Evolutionary conservation across 2,888 invertebrate species (phyloP).

Genomic region (Busseola fusca): DNA sequence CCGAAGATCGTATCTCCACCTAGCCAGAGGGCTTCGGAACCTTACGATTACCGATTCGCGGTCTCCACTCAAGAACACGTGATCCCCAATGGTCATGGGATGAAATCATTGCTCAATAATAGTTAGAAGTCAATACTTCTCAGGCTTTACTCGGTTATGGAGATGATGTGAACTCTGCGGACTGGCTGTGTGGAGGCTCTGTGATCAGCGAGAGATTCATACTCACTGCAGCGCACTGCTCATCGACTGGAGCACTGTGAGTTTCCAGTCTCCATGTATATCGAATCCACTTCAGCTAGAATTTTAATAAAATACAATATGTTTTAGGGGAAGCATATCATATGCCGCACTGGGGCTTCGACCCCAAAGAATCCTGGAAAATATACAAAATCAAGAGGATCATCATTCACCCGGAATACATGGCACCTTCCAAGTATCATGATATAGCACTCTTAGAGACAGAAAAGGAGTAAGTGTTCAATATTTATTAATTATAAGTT

Average conservation of each 20-base stretch:
- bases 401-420: constrained; percentile 66
- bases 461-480: constrained; percentile 52
- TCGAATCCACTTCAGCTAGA: background rate
- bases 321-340: constrained; percentile 50
- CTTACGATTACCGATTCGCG: too few relatives aligned
- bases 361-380: constrained; percentile 47
- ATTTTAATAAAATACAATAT: constrained; percentile 6
- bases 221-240: constrained; percentile 75
- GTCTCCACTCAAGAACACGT: too few relatives aligned
- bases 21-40: too few relatives aligned
- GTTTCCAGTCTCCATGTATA: constrained; percentile 35
- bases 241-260: constrained; percentile 60
- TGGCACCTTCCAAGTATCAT: constrained; percentile 68
- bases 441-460: constrained; percentile 73
- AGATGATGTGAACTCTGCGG: constrained; percentile 29
- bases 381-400: constrained; percentile 51
- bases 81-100: too few relatives aligned
- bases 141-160: constrained; percentile 74
- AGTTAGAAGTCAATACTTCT: background rate
- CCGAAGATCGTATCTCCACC: too few relatives aligned
- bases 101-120: background rate
- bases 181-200: constrained; percentile 73
- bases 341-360: constrained; percentile 53
- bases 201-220: constrained; percentile 73
- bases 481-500: too few relatives aligned